phyloP scores from a whole-genome alignment of 2,797 vertebrate genomes.

The Tangara arthus region DNA sequence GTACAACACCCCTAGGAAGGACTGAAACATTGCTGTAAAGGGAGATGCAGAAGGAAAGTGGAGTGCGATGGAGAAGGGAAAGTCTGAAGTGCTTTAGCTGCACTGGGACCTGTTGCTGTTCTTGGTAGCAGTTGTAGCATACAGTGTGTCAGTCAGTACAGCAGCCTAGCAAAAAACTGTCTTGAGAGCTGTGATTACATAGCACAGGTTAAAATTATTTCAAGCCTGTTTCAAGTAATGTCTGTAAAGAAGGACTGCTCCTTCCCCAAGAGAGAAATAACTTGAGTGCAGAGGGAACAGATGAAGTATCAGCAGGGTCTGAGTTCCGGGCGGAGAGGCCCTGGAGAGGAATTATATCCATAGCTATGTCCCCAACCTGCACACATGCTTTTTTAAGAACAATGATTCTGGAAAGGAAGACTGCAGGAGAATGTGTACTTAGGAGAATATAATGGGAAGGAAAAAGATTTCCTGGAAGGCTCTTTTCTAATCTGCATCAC shows the following conservation, averaged over 20 bases:
- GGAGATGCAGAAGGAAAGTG: neutral
- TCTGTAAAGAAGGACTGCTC: neutral
- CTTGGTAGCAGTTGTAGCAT: neutral
- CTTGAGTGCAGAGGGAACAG: neutral
- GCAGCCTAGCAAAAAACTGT: neutral
- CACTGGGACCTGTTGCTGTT: neutral
- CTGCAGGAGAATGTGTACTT: neutral
- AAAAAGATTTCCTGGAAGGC: neutral
- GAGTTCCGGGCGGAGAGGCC: neutral
- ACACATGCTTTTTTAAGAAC: neutral
- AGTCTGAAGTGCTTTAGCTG: neutral
- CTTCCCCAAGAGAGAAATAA: neutral
- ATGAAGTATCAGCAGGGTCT: neutral
- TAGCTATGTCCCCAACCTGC: rapidly evolving
- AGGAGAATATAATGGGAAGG: neutral
- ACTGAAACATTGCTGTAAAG: neutral
- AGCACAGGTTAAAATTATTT: neutral
- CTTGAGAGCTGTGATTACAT: neutral
- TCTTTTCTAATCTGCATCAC: neutral
- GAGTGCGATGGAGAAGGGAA: neutral
- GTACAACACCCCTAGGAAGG: neutral
- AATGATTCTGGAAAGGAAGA: neutral
- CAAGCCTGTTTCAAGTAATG: neutral
- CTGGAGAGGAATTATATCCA: neutral
- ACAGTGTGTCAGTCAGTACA: neutral